Base-by-base conservation (phyloP, 2,113 vertebrate species). In the Plectropomus leopardus region DNA sequence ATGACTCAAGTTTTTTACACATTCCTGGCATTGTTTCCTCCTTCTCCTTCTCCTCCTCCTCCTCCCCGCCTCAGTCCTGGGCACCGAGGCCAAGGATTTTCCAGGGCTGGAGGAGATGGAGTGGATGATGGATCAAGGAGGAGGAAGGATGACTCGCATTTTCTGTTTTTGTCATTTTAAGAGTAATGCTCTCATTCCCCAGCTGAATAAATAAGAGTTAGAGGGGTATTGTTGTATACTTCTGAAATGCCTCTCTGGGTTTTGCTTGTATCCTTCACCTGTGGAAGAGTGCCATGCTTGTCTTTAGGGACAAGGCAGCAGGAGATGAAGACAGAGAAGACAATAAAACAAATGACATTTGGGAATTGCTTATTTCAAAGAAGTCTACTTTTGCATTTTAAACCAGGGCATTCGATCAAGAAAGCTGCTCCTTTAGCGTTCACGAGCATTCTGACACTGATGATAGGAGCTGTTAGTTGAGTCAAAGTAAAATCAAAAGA, bases 11-110 rank as follows among this genome's bases (percentile, higher is more conserved):
- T 70, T 76, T 84, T 67, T 60, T 36, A 30, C 85, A 90, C 87
- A 95, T 95, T 94, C 93, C 92, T 82, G 44, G 53, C 86, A 90
- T 94, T 92, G 82, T 92, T 93, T 88, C 72, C 82, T 86, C 75
- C 86, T 51, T 19, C 67, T 73, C 71, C 51, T 61, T 34, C 21
- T 55, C 68, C 59, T 90, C 64, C 54, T 57, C 30, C 54, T 88
- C 74, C 81, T 86, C 76, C 85, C 30, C 71, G 54, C 66, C 63
- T 55, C 48, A 42, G 60, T 82, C 48, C 60, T 0, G 47, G 78
- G 75, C 83, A 75, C 57, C 1, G 24, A 70, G 72, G 77, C 83
- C 88, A 85, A 88, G 61, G 88, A 73, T 72, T 92, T 91, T 87
- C 88, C 83, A 86, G 71, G 50, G 79, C 64, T 58, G 44, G 51